Evolutionary conservation across 2,888 invertebrate genomes (phyloP).

Genomic region (Eilema caniola): DNA sequence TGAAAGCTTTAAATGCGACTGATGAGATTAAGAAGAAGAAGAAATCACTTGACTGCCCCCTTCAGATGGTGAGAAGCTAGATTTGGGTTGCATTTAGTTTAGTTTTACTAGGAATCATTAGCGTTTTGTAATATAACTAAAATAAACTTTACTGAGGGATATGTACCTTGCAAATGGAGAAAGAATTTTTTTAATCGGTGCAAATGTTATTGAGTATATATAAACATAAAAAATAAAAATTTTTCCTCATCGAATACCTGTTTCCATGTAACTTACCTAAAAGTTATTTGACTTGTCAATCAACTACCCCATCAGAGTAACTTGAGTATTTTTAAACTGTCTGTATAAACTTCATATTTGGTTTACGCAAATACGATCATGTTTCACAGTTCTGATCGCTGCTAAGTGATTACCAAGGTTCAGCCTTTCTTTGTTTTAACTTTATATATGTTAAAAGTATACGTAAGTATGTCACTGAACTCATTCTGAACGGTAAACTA

Average conservation of each 20-base stretch:
- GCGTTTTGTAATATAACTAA: too few species aligned
- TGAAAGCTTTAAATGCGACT: too few species aligned
- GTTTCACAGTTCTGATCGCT: not conserved
- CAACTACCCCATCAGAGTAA: not conserved
- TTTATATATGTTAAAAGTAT: not conserved
- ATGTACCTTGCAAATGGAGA: not conserved
- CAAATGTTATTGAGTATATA: not conserved
- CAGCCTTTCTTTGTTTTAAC: not conserved
- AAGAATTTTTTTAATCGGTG: not conserved
- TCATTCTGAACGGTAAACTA: not conserved
- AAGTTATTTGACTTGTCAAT: not conserved
- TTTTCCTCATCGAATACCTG: too few species aligned
- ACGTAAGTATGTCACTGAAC: not conserved
- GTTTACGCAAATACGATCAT: too few species aligned
- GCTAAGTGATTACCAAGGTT: not conserved
- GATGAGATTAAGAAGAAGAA: too few species aligned
- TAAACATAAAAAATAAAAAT: too few species aligned
- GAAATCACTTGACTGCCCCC: too few species aligned
- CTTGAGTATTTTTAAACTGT: not conserved
- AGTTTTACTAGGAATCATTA: too few species aligned
- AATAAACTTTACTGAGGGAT: too few species aligned
- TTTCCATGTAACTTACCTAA: not conserved
- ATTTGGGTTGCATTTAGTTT: too few species aligned
- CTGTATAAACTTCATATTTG: too few species aligned
- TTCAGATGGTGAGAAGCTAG: too few species aligned